These are phyloP conservation scores for Zaprionus bogoriensis DNA, from an alignment of 2,888 invertebrate genomes.

Conservation along the genomic window DNA sequence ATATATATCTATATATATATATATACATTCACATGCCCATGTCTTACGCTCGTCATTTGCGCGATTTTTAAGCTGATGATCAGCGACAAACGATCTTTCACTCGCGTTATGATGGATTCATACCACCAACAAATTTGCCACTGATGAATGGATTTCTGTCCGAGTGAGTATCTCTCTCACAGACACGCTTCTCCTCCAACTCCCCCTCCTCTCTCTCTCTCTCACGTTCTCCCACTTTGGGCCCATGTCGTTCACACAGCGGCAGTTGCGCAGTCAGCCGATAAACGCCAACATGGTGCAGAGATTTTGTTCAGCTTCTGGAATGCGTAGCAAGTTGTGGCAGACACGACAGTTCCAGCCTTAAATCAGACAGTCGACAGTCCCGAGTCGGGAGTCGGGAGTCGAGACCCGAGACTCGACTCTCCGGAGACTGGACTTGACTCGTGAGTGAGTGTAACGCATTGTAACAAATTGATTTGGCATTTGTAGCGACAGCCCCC, in stretches of 20 bases:
- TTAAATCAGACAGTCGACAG: slow-evolving; percentile 52
- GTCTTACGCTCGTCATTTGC: slow-evolving; percentile 80
- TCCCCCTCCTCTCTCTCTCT: slow-evolving; percentile 12
- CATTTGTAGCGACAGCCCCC: slow-evolving; percentile 71
- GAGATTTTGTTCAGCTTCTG: slow-evolving; percentile 81
- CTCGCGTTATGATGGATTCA: slow-evolving; percentile 81
- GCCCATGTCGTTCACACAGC: slow-evolving; percentile 50
- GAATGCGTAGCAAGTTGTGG: slow-evolving; percentile 79
- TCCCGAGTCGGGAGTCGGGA: slow-evolving; percentile 21
- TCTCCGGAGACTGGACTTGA: slow-evolving; percentile 6
- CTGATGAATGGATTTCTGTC: slow-evolving; percentile 82
- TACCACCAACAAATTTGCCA: slow-evolving; percentile 83
- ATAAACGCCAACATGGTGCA: slow-evolving; percentile 78
- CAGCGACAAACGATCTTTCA: slow-evolving; percentile 82
- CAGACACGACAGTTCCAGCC: slow-evolving; percentile 49
- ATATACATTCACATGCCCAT: slow-evolving; percentile 40
- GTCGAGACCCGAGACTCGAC: not conserved
- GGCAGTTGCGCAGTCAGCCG: slow-evolving; percentile 51
- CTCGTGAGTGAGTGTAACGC: slow-evolving; percentile 52
- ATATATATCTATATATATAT: slow-evolving; percentile 6
- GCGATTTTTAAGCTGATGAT: slow-evolving; percentile 82
- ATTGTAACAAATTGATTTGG: slow-evolving; percentile 69
- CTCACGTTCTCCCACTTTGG: slow-evolving; percentile 17
- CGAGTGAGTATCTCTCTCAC: slow-evolving; percentile 30
- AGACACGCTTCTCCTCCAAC: not conserved